These are phyloP conservation scores for Hyla sarda DNA, from an alignment of 2,113 vertebrate species.

Conservation along the genomic window DNA sequence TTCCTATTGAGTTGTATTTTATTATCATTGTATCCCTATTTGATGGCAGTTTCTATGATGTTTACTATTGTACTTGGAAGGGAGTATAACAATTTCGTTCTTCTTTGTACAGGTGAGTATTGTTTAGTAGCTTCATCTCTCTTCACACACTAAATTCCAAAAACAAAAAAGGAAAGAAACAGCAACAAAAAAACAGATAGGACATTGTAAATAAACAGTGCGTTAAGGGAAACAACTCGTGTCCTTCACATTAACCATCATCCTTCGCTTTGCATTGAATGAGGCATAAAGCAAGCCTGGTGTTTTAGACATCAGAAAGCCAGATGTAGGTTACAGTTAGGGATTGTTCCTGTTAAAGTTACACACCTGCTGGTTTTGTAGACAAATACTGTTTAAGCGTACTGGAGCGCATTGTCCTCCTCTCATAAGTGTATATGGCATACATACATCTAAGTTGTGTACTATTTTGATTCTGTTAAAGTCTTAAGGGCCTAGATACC, in stretches of 20 bases:
- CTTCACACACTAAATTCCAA: neutral
- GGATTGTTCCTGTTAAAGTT: too few species aligned
- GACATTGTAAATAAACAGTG: neutral
- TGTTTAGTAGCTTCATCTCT: neutral
- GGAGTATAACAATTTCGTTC: neutral
- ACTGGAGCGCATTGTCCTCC: too few species aligned
- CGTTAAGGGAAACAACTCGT: neutral
- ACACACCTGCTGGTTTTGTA: too few species aligned
- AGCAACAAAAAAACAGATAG: neutral
- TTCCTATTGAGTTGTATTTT: neutral
- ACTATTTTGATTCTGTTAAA: too few species aligned
- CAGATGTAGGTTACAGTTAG: constrained; percentile 33
- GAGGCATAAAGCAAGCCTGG: neutral
- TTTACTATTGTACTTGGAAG: neutral
- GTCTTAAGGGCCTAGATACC: too few species aligned
- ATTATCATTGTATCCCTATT: neutral
- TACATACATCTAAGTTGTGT: too few species aligned
- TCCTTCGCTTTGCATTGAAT: neutral
- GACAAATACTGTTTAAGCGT: too few species aligned
- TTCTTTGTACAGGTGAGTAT: neutral
- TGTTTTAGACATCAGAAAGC: neutral
- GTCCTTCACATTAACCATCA: neutral
- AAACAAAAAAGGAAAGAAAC: neutral
- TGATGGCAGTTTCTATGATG: neutral
- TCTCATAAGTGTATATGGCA: too few species aligned